phyloP scores from a whole-genome alignment of 1,140 invertebrate genomes.

The Eurosta solidaginis region DNA sequence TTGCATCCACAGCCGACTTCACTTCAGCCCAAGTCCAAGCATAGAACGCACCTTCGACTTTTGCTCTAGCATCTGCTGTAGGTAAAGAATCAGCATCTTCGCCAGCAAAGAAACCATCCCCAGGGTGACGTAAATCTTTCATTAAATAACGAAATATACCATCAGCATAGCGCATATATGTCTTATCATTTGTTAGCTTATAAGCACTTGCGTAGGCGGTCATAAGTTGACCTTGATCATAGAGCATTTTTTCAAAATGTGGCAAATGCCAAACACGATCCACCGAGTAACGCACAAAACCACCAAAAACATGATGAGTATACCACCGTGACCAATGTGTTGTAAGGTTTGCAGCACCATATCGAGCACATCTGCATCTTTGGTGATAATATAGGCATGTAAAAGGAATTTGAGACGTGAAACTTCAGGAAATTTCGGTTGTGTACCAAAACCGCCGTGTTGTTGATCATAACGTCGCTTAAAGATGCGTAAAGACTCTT shows the following conservation, averaged over 20 bases:
- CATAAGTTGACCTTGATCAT: slow-evolving; percentile 92
- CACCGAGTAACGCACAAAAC: slow-evolving; percentile 91
- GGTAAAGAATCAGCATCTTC: slow-evolving; percentile 95
- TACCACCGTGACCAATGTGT: slow-evolving; percentile 89
- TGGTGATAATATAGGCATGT: slow-evolving; percentile 71
- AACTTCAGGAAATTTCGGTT: slow-evolving; percentile 94
- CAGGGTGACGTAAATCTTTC: slow-evolving; percentile 79
- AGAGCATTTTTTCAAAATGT: slow-evolving; percentile 98
- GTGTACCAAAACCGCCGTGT: slow-evolving; percentile 82
- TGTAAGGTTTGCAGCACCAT: slow-evolving; percentile 84
- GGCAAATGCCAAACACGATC: slow-evolving; percentile 94
- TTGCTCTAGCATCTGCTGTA: slow-evolving; percentile 65
- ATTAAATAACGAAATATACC: slow-evolving; percentile 87
- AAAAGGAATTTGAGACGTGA: slow-evolving; percentile 87
- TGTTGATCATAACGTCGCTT: slow-evolving; percentile 70
- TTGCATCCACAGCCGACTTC: slow-evolving; percentile 65
- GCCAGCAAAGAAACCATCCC: slow-evolving; percentile 90
- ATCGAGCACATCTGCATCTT: slow-evolving; percentile 67
- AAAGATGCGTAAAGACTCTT: slow-evolving; percentile 61
- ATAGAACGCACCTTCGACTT: slow-evolving; percentile 93
- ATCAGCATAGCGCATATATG: slow-evolving; percentile 72
- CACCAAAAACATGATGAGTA: slow-evolving; percentile 90
- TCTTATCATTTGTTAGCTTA: slow-evolving; percentile 74
- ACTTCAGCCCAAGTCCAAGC: slow-evolving; percentile 87
- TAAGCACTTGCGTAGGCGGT: slow-evolving; percentile 81